These are phyloP conservation scores for Cosmia trapezina DNA, from an alignment of 2,888 invertebrate genomes.

Conservation along the genomic window DNA sequence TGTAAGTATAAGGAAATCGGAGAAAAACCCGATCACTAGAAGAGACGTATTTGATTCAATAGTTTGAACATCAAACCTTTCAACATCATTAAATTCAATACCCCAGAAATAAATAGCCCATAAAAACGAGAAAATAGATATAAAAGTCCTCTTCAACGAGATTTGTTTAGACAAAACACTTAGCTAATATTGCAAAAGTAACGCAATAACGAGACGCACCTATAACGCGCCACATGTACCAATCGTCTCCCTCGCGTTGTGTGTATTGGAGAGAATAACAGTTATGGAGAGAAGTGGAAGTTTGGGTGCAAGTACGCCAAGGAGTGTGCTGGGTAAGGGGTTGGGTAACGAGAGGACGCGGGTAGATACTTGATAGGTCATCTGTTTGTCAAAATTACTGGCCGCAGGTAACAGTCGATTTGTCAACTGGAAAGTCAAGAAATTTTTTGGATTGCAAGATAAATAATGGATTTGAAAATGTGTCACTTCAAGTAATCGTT, in stretches of 20 bases:
- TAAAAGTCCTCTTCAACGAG: conserved; percentile 33
- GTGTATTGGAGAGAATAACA: conserved; percentile 46
- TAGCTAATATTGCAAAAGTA: conserved; percentile 71
- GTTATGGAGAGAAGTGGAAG: conserved; percentile 54
- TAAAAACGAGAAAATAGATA: conserved; percentile 52
- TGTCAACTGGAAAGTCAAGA: neutral
- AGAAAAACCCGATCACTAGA: neutral
- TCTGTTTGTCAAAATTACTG: too few relatives aligned
- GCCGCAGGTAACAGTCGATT: neutral
- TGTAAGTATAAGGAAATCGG: too few relatives aligned
- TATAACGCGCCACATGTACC: conserved; percentile 73
- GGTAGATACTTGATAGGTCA: neutral
- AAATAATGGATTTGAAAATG: too few relatives aligned
- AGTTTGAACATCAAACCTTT: conserved; percentile 16
- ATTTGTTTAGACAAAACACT: conserved; percentile 60
- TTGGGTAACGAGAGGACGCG: conserved; percentile 19
- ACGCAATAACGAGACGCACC: conserved; percentile 67
- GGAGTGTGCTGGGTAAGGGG: conserved; percentile 37
- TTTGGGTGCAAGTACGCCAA: conserved; percentile 47
- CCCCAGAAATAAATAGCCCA: conserved; percentile 33
- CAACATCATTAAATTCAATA: conserved; percentile 18
- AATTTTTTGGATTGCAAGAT: too few relatives aligned
- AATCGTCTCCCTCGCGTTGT: conserved; percentile 69
- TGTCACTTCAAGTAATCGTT: too few relatives aligned
- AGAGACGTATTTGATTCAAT: neutral